phyloP scores from a whole-genome alignment of 2,797 vertebrate species.

The Megaceryle alcyon region DNA sequence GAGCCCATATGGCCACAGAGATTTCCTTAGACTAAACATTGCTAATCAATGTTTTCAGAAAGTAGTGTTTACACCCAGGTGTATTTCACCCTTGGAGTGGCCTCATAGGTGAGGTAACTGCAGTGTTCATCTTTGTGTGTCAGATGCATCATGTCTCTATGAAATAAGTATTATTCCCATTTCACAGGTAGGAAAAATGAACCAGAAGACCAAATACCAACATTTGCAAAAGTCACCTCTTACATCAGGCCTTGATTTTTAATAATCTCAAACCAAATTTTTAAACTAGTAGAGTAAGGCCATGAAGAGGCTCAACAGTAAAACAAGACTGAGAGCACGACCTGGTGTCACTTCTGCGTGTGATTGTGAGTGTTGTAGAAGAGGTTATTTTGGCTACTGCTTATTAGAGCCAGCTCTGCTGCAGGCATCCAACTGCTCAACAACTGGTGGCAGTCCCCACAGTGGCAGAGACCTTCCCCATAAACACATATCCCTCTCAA shows the following conservation, averaged over 20 bases:
- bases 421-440: neutral
- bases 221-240: neutral
- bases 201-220: neutral
- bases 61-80: neutral
- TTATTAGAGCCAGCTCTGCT: neutral
- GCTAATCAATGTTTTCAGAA: conserved; percentile 8
- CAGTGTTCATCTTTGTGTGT: neutral
- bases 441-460: neutral
- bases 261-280: neutral
- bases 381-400: neutral
- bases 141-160: neutral
- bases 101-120: rapidly evolving
- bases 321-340: neutral
- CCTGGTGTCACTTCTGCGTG: neutral
- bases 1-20: conserved; percentile 3
- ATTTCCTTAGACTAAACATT: conserved; percentile 20
- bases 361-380: rapidly evolving
- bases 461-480: neutral
- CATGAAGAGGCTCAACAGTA: neutral
- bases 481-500: neutral
- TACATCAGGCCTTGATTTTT: neutral
- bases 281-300: neutral
- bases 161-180: neutral
- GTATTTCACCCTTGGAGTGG: neutral
- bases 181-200: neutral